Base-by-base conservation (phyloP, 2,113 vertebrate genomes). In the Odobenus rosmarus region DNA sequence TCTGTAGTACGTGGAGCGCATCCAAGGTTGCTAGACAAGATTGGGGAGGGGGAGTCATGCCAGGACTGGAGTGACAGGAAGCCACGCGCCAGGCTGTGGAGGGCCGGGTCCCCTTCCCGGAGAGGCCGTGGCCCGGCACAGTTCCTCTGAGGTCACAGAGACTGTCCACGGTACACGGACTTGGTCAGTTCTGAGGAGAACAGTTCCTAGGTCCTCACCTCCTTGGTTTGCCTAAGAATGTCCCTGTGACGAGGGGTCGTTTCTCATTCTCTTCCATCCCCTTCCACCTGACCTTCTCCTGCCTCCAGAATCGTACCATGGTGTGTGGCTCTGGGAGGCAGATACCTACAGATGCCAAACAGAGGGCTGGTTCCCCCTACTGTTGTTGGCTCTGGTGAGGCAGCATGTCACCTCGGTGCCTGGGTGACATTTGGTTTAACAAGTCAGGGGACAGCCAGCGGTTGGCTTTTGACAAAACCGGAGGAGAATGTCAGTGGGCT, bases 1-100 rank as follows among this genome's bases (percentile, higher is more conserved):
- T 31, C 55, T 24, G 24, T 9, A 33, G 21, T 2, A 0, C 0
- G 0, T 7, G 36, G 18, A 36, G 72, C 4, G 7, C 8, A 33
- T 31, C 8, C 24, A 2, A 16, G 26, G 69, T 74, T 11, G 4
- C 15, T 33, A 1, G 9, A 18, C 72, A 61, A 19, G n/a, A 23
- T 1, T 18, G 8, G 16, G 28, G 2, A 46, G 84, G 28, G 5
- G 10, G 31, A 14, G 55, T 53, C 11, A 55, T 5, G 53, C 8
- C 49, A 28, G 19, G 1, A 3, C 18, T 42, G 13, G 51, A 16
- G 36, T 24, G 3, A 19, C 31, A 61, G 85, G 88, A 21, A 21
- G 53, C 28, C 6, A 3, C 13, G 0, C 18, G 28, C 51, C 36
- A 4, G 26, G 80, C 23, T 8, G 33, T 23, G 14, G 5, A 36